Evolutionary conservation across 2,888 invertebrate species (phyloP).

Genomic region (Sabatieria punctata): DNA sequence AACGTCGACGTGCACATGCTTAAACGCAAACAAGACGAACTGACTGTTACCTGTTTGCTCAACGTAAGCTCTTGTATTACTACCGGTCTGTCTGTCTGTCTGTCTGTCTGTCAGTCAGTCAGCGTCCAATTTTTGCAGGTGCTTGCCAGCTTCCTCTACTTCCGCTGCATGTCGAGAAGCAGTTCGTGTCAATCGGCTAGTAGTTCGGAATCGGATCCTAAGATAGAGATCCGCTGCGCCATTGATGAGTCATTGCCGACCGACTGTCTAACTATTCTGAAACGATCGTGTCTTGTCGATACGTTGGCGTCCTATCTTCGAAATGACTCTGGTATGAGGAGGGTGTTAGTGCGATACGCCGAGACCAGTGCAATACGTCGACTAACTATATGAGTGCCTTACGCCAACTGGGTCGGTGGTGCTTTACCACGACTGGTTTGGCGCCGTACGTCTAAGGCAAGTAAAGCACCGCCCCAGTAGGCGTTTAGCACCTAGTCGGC

Average conservation of each 20-base stretch:
- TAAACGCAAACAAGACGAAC: conserved; percentile 73
- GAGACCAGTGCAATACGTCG: too few relatives aligned
- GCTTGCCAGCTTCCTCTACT: conserved; percentile 57
- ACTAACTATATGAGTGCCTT: too few relatives aligned
- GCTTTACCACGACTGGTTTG: too few relatives aligned
- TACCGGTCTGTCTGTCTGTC: neutral
- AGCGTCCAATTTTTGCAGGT: conserved; percentile 41
- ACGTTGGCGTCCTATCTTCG: conserved; percentile 73
- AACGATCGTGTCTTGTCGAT: conserved; percentile 64
- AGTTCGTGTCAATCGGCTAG: too few relatives aligned
- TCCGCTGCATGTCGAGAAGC: too few relatives aligned
- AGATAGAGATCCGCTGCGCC: too few relatives aligned
- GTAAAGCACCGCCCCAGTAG: too few relatives aligned
- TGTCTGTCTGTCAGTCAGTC: neutral
- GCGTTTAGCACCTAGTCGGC: too few relatives aligned
- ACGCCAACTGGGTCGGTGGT: too few relatives aligned
- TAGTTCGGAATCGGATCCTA: too few relatives aligned
- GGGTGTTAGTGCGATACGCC: neutral
- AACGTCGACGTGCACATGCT: conserved; percentile 84
- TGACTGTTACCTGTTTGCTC: conserved; percentile 69
- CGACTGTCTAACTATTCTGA: conserved; percentile 25
- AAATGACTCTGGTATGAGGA: conserved; percentile 66
- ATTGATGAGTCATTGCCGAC: too few relatives aligned
- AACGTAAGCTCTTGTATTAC: conserved; percentile 41
- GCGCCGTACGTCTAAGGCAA: too few relatives aligned